A percentile compares a stretch with the other conserved stretches of the same genome.
Conservation (phyloP, 2,797 vertebrate genomes). For the Tinamus major region DNA sequence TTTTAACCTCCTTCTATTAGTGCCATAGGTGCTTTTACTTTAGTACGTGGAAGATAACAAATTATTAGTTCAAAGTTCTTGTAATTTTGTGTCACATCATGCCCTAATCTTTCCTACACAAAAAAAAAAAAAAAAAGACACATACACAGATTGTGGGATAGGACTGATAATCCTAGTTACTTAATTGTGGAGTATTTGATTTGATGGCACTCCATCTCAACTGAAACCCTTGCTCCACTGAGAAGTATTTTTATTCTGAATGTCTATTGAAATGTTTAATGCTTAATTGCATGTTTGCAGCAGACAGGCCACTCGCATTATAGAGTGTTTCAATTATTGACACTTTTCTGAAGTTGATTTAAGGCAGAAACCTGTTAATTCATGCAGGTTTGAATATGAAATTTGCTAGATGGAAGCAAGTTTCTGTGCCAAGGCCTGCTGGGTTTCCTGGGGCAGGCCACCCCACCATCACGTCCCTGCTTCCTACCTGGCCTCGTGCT, state of each 20-base stretch:
- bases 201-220: not conserved
- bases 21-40: not conserved
- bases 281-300: not conserved
- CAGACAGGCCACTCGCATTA: not conserved
- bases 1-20: not conserved
- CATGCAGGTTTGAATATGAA: not conserved
- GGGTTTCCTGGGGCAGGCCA: not conserved
- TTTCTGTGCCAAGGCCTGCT: not conserved
- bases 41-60: not conserved
- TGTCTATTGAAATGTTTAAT: not conserved
- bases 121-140: not conserved
- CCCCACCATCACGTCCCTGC: not conserved
- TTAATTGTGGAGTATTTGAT: not conserved
- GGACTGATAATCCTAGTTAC: not conserved
- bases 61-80: not conserved
- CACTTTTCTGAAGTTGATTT: not conserved
- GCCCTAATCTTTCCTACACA: not conserved
- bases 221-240: not conserved
- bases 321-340: not conserved
- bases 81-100: not conserved
- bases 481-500: not conserved
- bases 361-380: not conserved
- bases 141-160: not conserved
- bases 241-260: not conserved
- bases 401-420: not conserved